Conservation (phyloP, 2,113 vertebrate species). For the Aplodontia rufa region DNA sequence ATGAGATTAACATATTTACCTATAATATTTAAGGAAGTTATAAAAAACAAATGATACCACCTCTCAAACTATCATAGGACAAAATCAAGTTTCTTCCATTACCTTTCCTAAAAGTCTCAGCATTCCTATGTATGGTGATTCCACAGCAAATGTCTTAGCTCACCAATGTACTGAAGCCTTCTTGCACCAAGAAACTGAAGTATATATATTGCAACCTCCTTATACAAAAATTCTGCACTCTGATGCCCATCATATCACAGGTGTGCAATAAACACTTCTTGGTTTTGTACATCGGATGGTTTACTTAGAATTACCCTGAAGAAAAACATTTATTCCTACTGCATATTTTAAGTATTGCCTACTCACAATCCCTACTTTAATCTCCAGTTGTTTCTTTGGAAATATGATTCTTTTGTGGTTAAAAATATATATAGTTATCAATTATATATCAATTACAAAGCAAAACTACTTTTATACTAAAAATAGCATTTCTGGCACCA, state of each 20-base stretch:
- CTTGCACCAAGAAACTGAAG: background rate
- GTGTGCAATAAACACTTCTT: background rate
- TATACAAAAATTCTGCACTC: background rate
- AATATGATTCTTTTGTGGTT: constrained; percentile 3
- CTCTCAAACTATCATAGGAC: background rate
- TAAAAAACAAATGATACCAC: background rate
- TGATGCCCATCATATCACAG: background rate
- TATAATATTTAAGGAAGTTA: background rate
- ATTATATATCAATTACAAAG: constrained; percentile 33
- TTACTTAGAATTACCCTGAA: background rate
- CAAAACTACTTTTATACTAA: background rate
- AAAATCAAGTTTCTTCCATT: background rate
- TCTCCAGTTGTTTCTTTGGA: constrained; percentile 26
- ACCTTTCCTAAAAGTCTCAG: background rate
- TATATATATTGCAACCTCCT: background rate
- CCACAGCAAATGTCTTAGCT: background rate
- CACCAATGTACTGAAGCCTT: background rate
- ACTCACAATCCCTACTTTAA: constrained; percentile 11
- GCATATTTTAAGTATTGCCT: constrained; percentile 22
- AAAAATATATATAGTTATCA: too few species aligned
- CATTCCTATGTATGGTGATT: background rate
- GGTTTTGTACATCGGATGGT: background rate
- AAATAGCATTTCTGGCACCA: constrained; percentile 43
- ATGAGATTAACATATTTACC: background rate
- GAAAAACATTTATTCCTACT: background rate